phyloP scores from a whole-genome alignment of 2,113 vertebrate genomes.

The Microtus richardsoni region DNA sequence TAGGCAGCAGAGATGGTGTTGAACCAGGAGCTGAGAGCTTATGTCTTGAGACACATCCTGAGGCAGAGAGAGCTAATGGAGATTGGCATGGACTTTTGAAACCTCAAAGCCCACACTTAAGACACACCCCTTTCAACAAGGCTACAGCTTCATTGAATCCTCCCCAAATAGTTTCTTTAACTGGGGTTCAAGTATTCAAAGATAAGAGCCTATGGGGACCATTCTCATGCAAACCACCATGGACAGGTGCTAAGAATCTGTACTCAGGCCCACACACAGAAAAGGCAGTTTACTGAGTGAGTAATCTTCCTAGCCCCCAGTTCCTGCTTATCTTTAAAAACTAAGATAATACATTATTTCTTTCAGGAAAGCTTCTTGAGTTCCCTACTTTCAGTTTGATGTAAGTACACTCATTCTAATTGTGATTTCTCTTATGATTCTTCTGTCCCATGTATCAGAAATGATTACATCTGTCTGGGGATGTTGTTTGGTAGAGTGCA shows the following conservation, averaged over 20 bases:
- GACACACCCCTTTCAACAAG: not conserved
- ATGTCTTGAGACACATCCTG: not conserved
- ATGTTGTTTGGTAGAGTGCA: not conserved
- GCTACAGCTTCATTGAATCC: not conserved
- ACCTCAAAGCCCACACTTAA: not conserved
- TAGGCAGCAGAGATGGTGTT: not conserved
- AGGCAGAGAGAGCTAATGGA: not conserved
- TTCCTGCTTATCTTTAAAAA: not conserved
- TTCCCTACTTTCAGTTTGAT: not conserved
- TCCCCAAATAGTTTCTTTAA: not conserved
- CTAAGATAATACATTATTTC: not conserved
- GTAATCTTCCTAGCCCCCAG: not conserved
- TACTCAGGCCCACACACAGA: not conserved
- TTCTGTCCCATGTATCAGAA: not conserved
- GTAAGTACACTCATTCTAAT: accelerated
- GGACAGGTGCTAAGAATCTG: not conserved
- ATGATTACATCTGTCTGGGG: not conserved
- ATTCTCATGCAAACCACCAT: not conserved
- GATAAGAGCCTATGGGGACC: not conserved
- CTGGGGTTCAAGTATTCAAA: not conserved
- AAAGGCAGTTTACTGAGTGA: not conserved
- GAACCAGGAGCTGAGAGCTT: not conserved
- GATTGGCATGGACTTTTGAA: not conserved
- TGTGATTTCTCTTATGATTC: not conserved
- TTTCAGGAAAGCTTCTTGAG: not conserved